Evolutionary conservation across 2,113 vertebrate genomes (phyloP).

Genomic region (Cottus gobio): DNA sequence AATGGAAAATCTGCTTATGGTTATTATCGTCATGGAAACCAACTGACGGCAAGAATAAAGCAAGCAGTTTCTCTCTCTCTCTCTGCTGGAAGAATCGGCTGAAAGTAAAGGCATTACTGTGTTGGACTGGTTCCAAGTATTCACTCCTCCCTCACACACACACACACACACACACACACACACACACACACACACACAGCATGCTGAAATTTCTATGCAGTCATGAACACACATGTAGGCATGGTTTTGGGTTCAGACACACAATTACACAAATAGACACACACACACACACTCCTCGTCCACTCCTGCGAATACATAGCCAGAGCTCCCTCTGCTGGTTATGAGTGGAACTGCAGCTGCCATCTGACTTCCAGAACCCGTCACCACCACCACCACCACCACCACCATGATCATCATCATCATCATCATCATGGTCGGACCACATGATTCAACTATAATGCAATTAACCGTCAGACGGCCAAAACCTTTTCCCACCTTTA

Average conservation of each 20-base stretch:
- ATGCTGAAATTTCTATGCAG: conserved; percentile 33
- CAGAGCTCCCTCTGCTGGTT: conserved; percentile 80
- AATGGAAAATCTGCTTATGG: conserved; percentile 74
- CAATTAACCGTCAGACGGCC: not conserved
- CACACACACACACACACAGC: conserved; percentile 14
- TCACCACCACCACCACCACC: not conserved
- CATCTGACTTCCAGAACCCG: not conserved
- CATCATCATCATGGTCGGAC: not conserved
- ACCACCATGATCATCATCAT: not conserved
- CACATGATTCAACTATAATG: not conserved
- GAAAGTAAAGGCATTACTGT: conserved; percentile 73
- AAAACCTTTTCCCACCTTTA: not conserved
- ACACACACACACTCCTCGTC: not conserved
- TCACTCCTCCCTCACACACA: conserved; percentile 33
- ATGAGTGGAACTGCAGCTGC: conserved; percentile 6
- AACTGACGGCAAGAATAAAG: conserved; percentile 65
- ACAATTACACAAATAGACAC: conserved; percentile 4
- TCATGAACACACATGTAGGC: conserved; percentile 30
- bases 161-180: conserved; percentile 40
- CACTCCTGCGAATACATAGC: conserved; percentile 44
- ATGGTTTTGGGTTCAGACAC: conserved; percentile 37
- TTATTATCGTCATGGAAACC: conserved; percentile 84
- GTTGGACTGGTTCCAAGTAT: conserved; percentile 73
- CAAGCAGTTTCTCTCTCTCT: conserved; percentile 47
- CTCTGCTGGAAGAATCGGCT: conserved; percentile 59